Conservation (phyloP, 2,797 vertebrate genomes). For the Syngnathus rostellatus region DNA sequence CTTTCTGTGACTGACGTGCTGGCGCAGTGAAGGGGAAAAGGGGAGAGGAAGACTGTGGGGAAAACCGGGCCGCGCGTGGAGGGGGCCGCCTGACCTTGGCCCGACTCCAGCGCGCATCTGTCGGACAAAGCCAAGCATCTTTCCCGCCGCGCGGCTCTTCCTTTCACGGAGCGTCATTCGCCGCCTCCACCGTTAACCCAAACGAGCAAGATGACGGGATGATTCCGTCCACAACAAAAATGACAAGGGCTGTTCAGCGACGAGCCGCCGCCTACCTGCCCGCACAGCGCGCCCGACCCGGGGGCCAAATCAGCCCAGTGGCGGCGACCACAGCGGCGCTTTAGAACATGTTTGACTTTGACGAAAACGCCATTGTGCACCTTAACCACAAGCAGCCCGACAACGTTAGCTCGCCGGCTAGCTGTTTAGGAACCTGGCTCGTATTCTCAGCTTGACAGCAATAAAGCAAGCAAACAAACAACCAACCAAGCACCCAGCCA, state of each 20-base stretch:
- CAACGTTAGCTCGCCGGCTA: background rate
- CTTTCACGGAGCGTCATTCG: background rate
- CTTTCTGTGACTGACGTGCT: background rate
- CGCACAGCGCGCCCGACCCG: background rate
- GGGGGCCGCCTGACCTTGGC: constrained; percentile 5
- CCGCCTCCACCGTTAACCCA: background rate
- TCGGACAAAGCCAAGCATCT: constrained; percentile 5
- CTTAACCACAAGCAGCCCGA: background rate
- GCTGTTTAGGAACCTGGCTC: background rate
- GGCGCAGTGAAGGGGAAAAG: background rate
- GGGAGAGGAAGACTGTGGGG: background rate
- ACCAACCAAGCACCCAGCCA: background rate
- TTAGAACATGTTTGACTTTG: background rate
- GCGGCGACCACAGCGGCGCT: background rate
- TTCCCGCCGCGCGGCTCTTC: background rate
- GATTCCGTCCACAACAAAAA: background rate
- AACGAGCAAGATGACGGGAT: background rate
- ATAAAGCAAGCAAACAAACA: background rate
- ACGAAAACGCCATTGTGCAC: background rate
- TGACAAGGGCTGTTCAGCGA: background rate
- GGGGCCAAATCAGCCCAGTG: background rate
- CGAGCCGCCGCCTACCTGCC: background rate
- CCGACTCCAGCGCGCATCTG: constrained; percentile 4
- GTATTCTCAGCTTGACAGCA: background rate
- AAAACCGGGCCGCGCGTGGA: background rate